Percentiles rank a stretch among this genome's conserved stretches.
phyloP scores from a whole-genome alignment of 2,797 vertebrate genomes.

The Pelobates cultripes region DNA sequence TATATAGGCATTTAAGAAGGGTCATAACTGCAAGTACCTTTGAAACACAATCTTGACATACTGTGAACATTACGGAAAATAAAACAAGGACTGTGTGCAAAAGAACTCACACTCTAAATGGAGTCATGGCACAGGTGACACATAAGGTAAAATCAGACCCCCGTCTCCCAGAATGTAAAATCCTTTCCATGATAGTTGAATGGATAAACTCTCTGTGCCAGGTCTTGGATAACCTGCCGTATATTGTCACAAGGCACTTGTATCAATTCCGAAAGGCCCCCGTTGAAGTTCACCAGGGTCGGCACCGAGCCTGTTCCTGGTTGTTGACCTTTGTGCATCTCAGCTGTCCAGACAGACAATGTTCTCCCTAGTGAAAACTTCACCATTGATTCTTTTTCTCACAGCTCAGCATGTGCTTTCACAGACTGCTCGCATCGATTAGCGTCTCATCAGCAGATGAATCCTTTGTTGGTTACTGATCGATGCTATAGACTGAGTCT shows the following conservation, averaged over 20 bases:
- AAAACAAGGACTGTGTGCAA: too few species aligned
- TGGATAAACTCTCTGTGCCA: too few species aligned
- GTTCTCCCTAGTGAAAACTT: conserved; percentile 67
- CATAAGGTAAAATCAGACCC: background rate
- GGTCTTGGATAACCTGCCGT: too few species aligned
- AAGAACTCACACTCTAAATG: background rate
- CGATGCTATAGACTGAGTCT: conserved; percentile 73
- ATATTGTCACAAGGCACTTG: background rate
- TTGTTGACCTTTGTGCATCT: conserved; percentile 45
- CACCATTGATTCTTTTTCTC: conserved; percentile 77
- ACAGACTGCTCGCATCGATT: conserved; percentile 78
- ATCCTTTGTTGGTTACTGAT: conserved; percentile 79
- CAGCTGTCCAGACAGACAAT: conserved; percentile 28
- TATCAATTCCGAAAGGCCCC: background rate
- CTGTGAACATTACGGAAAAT: too few species aligned
- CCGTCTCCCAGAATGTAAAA: too few species aligned
- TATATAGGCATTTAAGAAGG: too few species aligned
- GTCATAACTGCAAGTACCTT: too few species aligned
- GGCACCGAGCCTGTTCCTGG: conserved; percentile 10
- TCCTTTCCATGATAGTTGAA: too few species aligned
- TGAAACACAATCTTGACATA: too few species aligned
- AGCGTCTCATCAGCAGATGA: conserved; percentile 75
- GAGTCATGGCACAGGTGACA: background rate
- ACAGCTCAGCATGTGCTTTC: conserved; percentile 78
- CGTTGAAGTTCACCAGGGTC: background rate